A percentile compares a stretch with the other conserved stretches of the same genome.
phyloP scores from a whole-genome alignment of 2,113 vertebrate species.

The Phalacrocorax brasilianus region DNA sequence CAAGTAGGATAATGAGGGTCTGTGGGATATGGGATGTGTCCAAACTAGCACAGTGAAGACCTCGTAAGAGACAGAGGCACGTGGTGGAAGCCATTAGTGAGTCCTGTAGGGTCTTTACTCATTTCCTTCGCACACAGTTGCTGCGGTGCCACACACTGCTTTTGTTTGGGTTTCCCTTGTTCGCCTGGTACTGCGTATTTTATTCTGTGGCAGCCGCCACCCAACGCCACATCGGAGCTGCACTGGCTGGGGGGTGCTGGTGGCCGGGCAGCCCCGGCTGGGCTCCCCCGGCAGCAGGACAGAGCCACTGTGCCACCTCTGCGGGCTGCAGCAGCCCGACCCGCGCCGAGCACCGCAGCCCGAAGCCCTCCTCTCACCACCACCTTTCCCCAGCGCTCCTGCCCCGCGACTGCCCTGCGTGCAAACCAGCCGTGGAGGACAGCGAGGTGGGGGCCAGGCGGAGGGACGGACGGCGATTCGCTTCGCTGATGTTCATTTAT shows the following conservation, averaged over 20 bases:
- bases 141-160: not conserved
- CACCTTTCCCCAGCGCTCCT: not conserved
- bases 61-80: slow-evolving; percentile 8
- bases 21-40: slow-evolving; percentile 63
- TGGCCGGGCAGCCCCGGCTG: not conserved
- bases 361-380: not conserved
- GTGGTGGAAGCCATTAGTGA: slow-evolving; percentile 20
- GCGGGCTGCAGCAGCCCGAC: not conserved
- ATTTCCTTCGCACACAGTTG: not conserved
- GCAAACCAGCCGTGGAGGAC: rapidly evolving
- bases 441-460: not conserved
- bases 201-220: not conserved
- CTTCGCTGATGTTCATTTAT: rapidly evolving
- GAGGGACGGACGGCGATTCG: not conserved
- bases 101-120: slow-evolving; percentile 3
- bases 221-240: rapidly evolving
- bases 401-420: rapidly evolving
- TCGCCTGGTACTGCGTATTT: not conserved
- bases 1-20: slow-evolving; percentile 66
- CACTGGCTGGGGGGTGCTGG: not conserved
- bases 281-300: too few relatives aligned
- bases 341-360: rapidly evolving
- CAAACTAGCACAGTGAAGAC: slow-evolving; percentile 34
- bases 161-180: not conserved
- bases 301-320: not conserved